Percentiles rank a stretch among this genome's conserved stretches.
Conservation (phyloP, 2,797 vertebrate genomes). For the Neostethus bicornis region DNA sequence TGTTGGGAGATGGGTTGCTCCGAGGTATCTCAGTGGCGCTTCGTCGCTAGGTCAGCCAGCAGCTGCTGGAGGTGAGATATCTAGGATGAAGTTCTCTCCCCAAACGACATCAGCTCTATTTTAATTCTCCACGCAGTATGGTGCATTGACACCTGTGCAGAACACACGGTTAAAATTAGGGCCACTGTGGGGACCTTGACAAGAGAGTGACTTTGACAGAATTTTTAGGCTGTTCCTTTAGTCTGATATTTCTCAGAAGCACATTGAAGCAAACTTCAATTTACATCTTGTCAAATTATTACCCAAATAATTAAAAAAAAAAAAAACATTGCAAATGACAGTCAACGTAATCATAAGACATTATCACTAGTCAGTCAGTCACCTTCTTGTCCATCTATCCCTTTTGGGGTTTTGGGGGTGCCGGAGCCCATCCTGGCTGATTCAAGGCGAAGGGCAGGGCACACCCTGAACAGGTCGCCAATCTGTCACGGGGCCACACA, state of each 20-base stretch:
- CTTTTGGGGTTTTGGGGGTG: too few relatives aligned
- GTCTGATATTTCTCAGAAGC: conserved; percentile 15
- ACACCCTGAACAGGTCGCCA: too few relatives aligned
- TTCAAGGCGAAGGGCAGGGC: too few relatives aligned
- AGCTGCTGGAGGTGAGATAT: conserved; percentile 71
- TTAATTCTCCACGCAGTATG: conserved; percentile 68
- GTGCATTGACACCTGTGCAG: conserved; percentile 63
- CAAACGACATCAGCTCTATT: conserved; percentile 62
- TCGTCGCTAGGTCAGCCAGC: conserved; percentile 52
- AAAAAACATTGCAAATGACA: too few relatives aligned
- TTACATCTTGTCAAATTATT: too few relatives aligned
- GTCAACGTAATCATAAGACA: too few relatives aligned
- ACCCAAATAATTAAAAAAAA: too few relatives aligned
- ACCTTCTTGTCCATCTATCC: too few relatives aligned
- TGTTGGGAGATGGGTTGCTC: conserved; percentile 27
- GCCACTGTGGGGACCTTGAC: conserved; percentile 70
- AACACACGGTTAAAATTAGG: conserved; percentile 66
- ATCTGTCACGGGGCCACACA: too few relatives aligned
- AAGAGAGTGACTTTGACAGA: conserved; percentile 72
- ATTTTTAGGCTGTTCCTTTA: conserved; percentile 42
- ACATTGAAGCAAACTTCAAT: conserved; percentile 7
- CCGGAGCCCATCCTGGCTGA: too few relatives aligned
- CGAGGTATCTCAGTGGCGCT: conserved; percentile 45
- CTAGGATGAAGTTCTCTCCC: conserved; percentile 70
- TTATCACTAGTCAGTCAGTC: too few relatives aligned